Evolutionary conservation across 2,888 invertebrate species (phyloP).

Genomic region (Tromatobia lineatoria): DNA sequence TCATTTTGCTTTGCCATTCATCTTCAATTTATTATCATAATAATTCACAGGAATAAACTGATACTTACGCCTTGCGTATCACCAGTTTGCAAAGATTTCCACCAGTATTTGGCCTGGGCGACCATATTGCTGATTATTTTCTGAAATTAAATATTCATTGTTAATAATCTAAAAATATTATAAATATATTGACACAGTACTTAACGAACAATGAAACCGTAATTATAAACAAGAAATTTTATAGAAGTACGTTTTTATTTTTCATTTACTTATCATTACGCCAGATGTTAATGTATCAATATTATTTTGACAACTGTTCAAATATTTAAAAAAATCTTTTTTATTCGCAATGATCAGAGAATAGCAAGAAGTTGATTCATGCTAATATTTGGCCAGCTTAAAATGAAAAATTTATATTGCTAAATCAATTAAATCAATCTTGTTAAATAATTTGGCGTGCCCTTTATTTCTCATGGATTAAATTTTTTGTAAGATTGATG

Average conservation of each 20-base stretch:
- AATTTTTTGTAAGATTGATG: neutral
- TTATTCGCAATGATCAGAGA: too few species aligned
- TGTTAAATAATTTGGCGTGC: neutral
- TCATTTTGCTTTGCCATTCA: neutral
- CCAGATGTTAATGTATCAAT: neutral
- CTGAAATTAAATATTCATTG: constrained; percentile 27
- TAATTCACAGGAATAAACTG: neutral
- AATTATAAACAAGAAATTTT: neutral
- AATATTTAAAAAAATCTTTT: too few species aligned
- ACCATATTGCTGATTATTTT: constrained; percentile 72
- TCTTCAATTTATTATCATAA: neutral
- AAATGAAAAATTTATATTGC: too few species aligned
- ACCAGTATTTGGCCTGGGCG: constrained; percentile 79
- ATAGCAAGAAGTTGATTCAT: too few species aligned
- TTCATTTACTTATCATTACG: neutral
- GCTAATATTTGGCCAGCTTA: too few species aligned
- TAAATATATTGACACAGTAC: neutral
- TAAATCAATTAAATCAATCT: too few species aligned
- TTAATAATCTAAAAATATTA: neutral
- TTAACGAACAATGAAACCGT: neutral
- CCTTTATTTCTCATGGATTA: neutral
- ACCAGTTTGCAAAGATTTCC: constrained; percentile 78
- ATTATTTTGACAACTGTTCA: too few species aligned
- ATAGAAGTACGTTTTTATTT: neutral
- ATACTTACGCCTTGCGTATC: constrained; percentile 81